Percentiles rank a stretch among this genome's conserved stretches.
phyloP scores from a whole-genome alignment of 2,113 vertebrate genomes.

The Cairina moschata region DNA sequence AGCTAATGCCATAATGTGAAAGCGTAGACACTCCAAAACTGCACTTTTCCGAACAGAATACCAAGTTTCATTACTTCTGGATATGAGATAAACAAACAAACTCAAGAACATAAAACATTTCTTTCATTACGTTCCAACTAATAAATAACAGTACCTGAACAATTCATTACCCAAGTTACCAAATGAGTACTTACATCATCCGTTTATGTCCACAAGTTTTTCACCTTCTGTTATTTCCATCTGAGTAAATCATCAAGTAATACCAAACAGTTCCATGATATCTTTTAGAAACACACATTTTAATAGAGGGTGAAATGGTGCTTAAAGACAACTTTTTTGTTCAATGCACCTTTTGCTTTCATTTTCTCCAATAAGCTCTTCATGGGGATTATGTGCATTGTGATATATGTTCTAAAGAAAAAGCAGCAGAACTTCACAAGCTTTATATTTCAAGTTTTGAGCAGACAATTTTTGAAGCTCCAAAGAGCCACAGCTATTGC shows the following conservation, averaged over 20 bases:
- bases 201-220: accelerated
- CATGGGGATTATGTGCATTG: neutral
- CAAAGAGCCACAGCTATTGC: neutral
- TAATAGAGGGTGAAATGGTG: neutral
- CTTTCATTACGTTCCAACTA: neutral
- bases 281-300: neutral
- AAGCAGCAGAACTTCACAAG: neutral
- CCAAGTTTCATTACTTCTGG: neutral
- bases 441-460: neutral
- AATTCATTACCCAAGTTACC: neutral
- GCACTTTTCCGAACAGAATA: neutral
- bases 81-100: neutral
- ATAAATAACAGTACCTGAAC: neutral
- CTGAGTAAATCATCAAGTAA: neutral
- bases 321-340: neutral
- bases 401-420: neutral
- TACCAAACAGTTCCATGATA: neutral
- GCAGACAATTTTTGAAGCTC: neutral
- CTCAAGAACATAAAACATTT: neutral
- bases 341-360: neutral
- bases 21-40: neutral
- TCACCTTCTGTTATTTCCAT: neutral
- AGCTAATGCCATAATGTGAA: neutral
- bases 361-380: neutral
- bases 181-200: neutral